A percentile compares a stretch with the other conserved stretches of the same genome.
Evolutionary conservation across 2,113 vertebrate genomes (phyloP).

Genomic region (Pseudopipra pipra): DNA sequence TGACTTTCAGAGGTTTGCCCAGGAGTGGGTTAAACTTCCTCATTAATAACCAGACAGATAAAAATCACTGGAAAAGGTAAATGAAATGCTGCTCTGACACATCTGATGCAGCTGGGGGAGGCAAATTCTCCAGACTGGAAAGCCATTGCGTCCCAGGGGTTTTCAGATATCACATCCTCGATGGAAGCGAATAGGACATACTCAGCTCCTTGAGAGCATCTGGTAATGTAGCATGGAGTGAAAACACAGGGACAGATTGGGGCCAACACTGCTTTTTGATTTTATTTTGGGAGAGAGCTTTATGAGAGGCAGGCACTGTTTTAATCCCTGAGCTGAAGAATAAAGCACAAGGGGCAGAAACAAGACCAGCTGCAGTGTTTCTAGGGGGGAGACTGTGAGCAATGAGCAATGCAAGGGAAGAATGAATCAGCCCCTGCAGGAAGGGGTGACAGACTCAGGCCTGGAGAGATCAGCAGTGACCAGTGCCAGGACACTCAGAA

Average conservation of each 20-base stretch:
- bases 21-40: slow-evolving; percentile 44
- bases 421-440: background rate
- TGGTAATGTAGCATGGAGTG: background rate
- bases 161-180: slow-evolving; percentile 3
- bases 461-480: background rate
- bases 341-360: background rate
- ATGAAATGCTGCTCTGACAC: slow-evolving; percentile 51
- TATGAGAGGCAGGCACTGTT: background rate
- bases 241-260: background rate
- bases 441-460: background rate
- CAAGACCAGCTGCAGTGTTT: background rate
- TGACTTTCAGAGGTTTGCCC: background rate
- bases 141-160: slow-evolving; percentile 2
- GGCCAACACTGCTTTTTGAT: background rate
- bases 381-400: background rate
- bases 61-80: slow-evolving; percentile 54
- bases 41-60: slow-evolving; percentile 31
- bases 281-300: slow-evolving; percentile 1
- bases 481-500: background rate
- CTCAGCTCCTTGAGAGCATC: background rate
- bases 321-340: background rate
- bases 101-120: slow-evolving; percentile 29
- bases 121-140: slow-evolving; percentile 24
- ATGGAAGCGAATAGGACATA: slow-evolving; percentile 12
- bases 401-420: background rate